Percentiles rank a stretch among this genome's conserved stretches.
Conservation (phyloP, 2,888 invertebrate species). For the Cremastobaeus sp. region DNA sequence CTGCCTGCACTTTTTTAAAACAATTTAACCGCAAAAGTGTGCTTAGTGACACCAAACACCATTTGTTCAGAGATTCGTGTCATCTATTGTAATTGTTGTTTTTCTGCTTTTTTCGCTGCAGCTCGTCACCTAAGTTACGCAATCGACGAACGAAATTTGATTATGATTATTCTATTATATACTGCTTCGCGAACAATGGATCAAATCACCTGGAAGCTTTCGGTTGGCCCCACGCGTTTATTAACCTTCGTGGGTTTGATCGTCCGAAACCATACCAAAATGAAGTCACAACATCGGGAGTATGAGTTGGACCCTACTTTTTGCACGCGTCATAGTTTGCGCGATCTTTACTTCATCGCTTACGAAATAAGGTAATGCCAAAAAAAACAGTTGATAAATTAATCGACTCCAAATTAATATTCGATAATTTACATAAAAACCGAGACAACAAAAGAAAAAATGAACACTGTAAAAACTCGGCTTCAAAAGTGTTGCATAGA, state of each 20-base stretch:
- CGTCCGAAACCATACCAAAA: slow-evolving; percentile 58
- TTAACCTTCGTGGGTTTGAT: slow-evolving; percentile 58
- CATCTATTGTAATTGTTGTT: slow-evolving; percentile 27
- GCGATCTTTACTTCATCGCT: slow-evolving; percentile 25
- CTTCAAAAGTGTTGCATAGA: too few species aligned
- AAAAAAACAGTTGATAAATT: too few species aligned
- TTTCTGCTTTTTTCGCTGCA: slow-evolving; percentile 22
- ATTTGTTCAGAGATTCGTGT: slow-evolving; percentile 29
- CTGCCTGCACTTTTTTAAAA: too few species aligned
- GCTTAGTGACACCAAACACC: neutral
- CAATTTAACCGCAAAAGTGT: slow-evolving; percentile 7
- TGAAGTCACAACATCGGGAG: slow-evolving; percentile 52
- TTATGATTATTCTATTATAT: slow-evolving; percentile 59
- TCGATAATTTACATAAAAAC: too few species aligned
- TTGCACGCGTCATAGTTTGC: slow-evolving; percentile 26
- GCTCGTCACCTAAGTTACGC: slow-evolving; percentile 54
- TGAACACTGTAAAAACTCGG: too few species aligned
- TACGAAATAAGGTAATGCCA: too few species aligned
- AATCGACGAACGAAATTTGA: slow-evolving; percentile 51
- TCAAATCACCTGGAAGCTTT: slow-evolving; percentile 60
- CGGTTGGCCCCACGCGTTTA: slow-evolving; percentile 54
- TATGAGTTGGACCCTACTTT: slow-evolving; percentile 43
- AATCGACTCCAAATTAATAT: too few species aligned
- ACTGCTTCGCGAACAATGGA: slow-evolving; percentile 56
- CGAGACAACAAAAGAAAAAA: too few species aligned